Evolutionary conservation across 2,797 vertebrate genomes (phyloP), one percentile per base, ranked within the genome.

Genomic region (Gila robusta): DNA sequence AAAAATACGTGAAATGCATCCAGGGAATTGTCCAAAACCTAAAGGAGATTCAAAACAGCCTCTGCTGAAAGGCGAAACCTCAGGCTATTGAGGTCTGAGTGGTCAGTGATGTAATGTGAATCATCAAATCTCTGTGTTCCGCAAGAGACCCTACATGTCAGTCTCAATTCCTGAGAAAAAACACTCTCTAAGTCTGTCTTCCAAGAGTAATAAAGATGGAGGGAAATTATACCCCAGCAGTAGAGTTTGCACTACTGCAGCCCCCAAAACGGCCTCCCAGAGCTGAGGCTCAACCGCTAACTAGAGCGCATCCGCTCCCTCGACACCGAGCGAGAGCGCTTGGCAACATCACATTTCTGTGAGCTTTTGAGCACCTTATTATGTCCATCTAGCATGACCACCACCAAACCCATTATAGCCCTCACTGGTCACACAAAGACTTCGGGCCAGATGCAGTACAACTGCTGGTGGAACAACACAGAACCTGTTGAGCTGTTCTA

Each of bases 41-140:
- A 35, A 35, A 80, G 10, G 78, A 88, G 77, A 87, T 84, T 82
- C 79, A 78, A 81, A 88, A 84, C 81, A 85, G 85, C 87, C 85
- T 88, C 77, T 28, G 72, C 86, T 86, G 72, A 67, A 66, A 78
- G 79, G n/a, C 81, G n/a, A 88, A 87, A 85, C 86, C 86, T 87
- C 79, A 79, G 69, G 56, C 79, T 76, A 73, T 39, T 80, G 86
- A 82, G 81, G 62, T 85, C 83, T 85, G 71, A 72, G 83, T 69
- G 87, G 86, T 86, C 81, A 70, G 35, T 89, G 88, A 90, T 85
- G 86, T 86, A 86, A 90, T 86, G 85, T 87, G 87, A 89, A 86
- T 88, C 56, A 89, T 86, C 80, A 83, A 74, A 88, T 87, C 82
- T 80, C 52, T 79, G 70, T 28, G 28, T 62, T 82, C 84, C 83